phyloP scores from a whole-genome alignment of 1,140 invertebrate genomes.

The Bactericera cockerelli region DNA sequence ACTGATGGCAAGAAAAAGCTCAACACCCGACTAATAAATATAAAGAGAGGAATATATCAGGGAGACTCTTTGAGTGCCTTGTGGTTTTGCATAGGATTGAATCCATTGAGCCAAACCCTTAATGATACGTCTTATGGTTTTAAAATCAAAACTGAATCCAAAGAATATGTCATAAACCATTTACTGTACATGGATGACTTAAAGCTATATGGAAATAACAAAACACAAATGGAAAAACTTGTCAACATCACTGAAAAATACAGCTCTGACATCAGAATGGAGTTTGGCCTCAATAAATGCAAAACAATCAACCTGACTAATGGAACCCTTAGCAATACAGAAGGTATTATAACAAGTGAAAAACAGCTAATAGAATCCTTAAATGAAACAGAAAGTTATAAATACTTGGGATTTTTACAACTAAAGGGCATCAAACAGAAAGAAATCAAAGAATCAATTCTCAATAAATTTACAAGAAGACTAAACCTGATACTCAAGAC shows the following conservation, averaged over 20 bases:
- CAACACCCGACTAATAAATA: too few relatives aligned
- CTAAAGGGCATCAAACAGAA: too few relatives aligned
- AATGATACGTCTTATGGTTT: not conserved
- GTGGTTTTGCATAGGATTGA: slow-evolving; percentile 15
- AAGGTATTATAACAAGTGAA: too few relatives aligned
- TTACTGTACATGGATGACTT: slow-evolving; percentile 7
- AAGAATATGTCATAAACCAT: not conserved
- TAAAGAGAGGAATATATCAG: slow-evolving; percentile 15
- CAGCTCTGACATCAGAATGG: not conserved
- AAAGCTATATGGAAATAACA: not conserved
- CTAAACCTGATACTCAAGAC: too few relatives aligned
- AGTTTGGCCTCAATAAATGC: slow-evolving; percentile 4
- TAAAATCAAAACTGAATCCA: slow-evolving; percentile 5
- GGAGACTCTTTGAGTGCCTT: slow-evolving; percentile 15
- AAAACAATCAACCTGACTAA: too few relatives aligned
- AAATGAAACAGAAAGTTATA: too few relatives aligned
- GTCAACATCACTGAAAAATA: not conserved
- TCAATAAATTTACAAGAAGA: too few relatives aligned
- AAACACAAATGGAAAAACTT: not conserved
- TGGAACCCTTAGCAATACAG: too few relatives aligned
- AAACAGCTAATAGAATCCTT: too few relatives aligned
- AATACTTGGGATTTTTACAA: too few relatives aligned
- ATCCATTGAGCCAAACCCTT: not conserved
- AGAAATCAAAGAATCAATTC: too few relatives aligned
- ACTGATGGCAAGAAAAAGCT: too few relatives aligned